Percentiles rank a stretch among this genome's conserved stretches.
phyloP scores from a whole-genome alignment of 2,888 invertebrate species.

The Orthosia cruda region DNA sequence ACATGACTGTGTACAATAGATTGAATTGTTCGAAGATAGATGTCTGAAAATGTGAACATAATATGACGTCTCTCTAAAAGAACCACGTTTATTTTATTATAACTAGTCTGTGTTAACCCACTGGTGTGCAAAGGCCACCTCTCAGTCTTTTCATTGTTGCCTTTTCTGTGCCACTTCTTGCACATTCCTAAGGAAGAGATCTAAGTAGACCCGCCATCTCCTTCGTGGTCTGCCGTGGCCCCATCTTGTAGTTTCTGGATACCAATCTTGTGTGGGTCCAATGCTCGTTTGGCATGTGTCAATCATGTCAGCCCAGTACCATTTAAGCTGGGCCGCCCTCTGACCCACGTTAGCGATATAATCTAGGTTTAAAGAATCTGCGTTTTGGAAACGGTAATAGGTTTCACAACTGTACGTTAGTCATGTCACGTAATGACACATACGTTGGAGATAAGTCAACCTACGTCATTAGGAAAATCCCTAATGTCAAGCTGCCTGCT shows the following conservation, averaged over 20 bases:
- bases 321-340: neutral
- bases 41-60: conserved; percentile 22
- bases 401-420: neutral
- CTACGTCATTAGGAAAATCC: conserved; percentile 15
- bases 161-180: too few relatives aligned
- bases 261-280: neutral
- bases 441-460: too few relatives aligned
- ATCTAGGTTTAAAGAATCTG: neutral
- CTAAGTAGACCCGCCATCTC: too few relatives aligned
- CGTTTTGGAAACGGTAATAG: neutral
- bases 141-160: too few relatives aligned
- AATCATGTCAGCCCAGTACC: neutral
- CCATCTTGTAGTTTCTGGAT: neutral
- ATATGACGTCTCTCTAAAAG: neutral
- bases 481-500: neutral
- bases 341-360: neutral
- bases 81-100: neutral
- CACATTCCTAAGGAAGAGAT: too few relatives aligned
- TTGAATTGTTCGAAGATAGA: neutral
- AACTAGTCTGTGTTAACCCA: neutral
- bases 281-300: neutral
- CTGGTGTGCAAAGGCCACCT: neutral
- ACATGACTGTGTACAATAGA: neutral
- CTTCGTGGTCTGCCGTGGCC: neutral
- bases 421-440: neutral